Evolutionary conservation across 2,797 vertebrate species (phyloP).

Genomic region (Sebastiscus albofasciatus): DNA sequence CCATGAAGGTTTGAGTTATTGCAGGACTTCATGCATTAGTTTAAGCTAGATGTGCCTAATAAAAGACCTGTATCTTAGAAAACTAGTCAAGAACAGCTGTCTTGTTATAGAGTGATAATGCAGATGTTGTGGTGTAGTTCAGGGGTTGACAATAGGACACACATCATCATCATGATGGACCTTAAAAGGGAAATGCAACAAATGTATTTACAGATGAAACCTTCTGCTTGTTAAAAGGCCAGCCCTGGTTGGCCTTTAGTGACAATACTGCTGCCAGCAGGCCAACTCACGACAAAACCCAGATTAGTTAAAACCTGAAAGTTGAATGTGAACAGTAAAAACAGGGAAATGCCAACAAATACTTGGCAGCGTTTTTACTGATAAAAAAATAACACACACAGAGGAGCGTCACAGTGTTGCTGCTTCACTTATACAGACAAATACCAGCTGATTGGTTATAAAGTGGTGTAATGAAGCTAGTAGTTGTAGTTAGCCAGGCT

Average conservation of each 20-base stretch:
- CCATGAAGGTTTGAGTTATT: neutral
- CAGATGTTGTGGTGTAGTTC: slow-evolving; percentile 42
- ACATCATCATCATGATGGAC: slow-evolving; percentile 14
- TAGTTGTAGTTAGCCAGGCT: slow-evolving; percentile 4
- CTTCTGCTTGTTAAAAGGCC: neutral
- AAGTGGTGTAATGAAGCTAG: slow-evolving; percentile 15
- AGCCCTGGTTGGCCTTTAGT: slow-evolving; percentile 2
- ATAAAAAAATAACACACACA: neutral
- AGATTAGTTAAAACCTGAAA: slow-evolving; percentile 10
- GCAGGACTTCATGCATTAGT: neutral
- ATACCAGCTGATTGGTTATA: neutral
- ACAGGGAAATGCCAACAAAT: slow-evolving; percentile 13
- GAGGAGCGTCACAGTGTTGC: neutral
- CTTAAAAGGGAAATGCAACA: slow-evolving; percentile 6
- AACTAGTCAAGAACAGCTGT: neutral
- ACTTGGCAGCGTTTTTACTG: slow-evolving; percentile 12
- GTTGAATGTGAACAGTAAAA: neutral
- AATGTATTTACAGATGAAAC: slow-evolving; percentile 19
- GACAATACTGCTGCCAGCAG: slow-evolving; percentile 43
- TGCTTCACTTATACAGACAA: neutral
- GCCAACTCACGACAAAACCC: slow-evolving; percentile 24
- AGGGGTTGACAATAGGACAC: slow-evolving; percentile 11
- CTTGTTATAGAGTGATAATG: slow-evolving; percentile 16
- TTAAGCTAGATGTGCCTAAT: neutral
- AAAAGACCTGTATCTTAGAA: neutral